phyloP scores from a whole-genome alignment of 1,140 invertebrate species.

The Drosophila orosa region DNA sequence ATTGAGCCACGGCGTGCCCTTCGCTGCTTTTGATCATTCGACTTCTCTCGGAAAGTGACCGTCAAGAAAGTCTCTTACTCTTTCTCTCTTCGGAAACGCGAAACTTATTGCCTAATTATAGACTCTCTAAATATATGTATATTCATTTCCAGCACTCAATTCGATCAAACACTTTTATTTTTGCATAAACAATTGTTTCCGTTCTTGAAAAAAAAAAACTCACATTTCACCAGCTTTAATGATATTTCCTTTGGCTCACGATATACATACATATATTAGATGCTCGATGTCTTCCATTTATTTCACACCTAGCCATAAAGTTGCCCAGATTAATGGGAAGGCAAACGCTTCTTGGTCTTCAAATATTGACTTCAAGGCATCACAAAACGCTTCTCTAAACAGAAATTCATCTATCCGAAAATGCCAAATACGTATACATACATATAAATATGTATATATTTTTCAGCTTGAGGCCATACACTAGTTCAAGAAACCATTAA shows the following conservation, averaged over 20 bases:
- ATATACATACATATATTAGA: constrained; percentile 56
- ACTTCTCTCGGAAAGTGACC: too few relatives aligned
- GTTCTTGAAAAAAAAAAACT: constrained; percentile 34
- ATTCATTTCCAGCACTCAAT: constrained; percentile 45
- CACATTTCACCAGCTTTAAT: constrained; percentile 42
- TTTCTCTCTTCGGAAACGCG: too few relatives aligned
- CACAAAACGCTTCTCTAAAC: constrained; percentile 54
- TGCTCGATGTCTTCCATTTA: constrained; percentile 58
- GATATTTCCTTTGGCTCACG: constrained; percentile 34
- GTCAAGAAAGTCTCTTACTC: too few relatives aligned
- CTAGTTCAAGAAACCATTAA: constrained; percentile 56
- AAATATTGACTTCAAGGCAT: constrained; percentile 71
- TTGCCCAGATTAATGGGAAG: constrained; percentile 63
- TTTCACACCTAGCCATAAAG: constrained; percentile 76
- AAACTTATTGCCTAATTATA: constrained; percentile 38
- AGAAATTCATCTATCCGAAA: constrained; percentile 57
- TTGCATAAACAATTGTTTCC: constrained; percentile 72
- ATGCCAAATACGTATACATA: constrained; percentile 7
- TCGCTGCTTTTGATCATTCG: too few relatives aligned
- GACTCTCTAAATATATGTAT: constrained; percentile 34
- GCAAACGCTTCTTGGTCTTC: constrained; percentile 36
- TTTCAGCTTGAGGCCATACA: constrained; percentile 30
- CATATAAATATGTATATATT: neutral
- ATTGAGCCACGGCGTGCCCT: too few relatives aligned
- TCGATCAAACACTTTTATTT: constrained; percentile 50